Conservation (phyloP, 2,888 invertebrate genomes). For the Pheosia gnoma region DNA sequence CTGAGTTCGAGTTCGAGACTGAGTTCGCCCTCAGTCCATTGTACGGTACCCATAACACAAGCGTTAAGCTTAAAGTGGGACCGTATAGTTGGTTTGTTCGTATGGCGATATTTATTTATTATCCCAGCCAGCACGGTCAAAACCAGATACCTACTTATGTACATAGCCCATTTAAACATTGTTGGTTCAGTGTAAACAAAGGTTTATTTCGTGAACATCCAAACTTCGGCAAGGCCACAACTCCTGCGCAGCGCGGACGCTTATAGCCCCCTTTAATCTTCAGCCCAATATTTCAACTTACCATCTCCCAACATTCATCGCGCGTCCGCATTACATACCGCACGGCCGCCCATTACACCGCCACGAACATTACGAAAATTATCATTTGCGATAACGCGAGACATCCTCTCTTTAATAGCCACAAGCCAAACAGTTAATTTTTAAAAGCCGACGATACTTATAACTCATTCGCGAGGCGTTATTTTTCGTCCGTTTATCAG, state of each 20-base stretch:
- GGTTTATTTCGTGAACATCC: background rate
- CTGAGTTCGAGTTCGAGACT: no score
- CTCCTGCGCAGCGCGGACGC: background rate
- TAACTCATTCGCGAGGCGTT: constrained; percentile 66
- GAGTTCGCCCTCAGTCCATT: no score
- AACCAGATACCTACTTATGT: no score
- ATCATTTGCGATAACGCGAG: constrained; percentile 46
- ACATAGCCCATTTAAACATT: background rate
- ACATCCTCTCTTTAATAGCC: constrained; percentile 51
- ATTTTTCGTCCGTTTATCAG: constrained; percentile 74
- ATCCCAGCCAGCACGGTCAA: no score
- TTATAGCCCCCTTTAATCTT: constrained; percentile 26
- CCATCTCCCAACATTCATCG: constrained; percentile 34
- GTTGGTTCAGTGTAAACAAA: background rate
- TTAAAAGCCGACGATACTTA: constrained; percentile 57
- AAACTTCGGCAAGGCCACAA: background rate
- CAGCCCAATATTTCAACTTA: constrained; percentile 34
- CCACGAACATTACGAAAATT: constrained; percentile 38
- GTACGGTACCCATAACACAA: no score
- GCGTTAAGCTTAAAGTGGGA: no score
- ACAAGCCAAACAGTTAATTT: constrained; percentile 67
- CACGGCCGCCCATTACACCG: constrained; percentile 30
- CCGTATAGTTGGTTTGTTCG: no score
- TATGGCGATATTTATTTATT: no score
- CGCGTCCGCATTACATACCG: constrained; percentile 25